Base-by-base conservation (phyloP, 2,888 invertebrate species). In the Tuta absoluta region DNA sequence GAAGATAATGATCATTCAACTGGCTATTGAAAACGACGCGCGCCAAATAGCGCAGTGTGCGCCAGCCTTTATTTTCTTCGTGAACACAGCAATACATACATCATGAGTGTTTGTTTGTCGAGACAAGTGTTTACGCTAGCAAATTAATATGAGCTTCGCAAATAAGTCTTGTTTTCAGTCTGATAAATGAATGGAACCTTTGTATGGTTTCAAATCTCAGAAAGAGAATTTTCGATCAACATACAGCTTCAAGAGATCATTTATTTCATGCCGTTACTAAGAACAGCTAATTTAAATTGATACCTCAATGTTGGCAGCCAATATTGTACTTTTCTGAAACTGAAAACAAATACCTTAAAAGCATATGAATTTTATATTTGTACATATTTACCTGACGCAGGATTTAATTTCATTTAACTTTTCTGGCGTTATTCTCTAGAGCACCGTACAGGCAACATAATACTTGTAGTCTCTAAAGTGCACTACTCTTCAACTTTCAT, bases 121-220 rank as follows among this genome's bases (percentile, higher is more conserved):
- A 41, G 41, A 41, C 41, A 41, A 41, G 41, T 41, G 41, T 41
- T 41, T 41, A 41, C 41, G 12, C n/a, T 41, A 41, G 41, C 41
- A 41, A 41, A 41, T 41, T 12, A 41, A 41, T 41, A 41, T 41
- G 41, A 14, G n/a, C 41, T 41, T 14, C 14, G 14, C n/a, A 41
- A 38, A 41, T 41, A 41, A 12, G 14, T 41, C 12, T 33, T 33
- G 33, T 33, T 4, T 33, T 33, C 7, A 33, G 33, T 33, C 33
- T 33, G 33, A 7, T 33, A 33, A 8, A 7, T 33, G 33, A 33
- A 33, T 33, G 33, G 33, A 33, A 8, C 1, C 8, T 7, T 33
- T 33, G 28, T 28, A 5, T 28, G 28, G 2, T 8, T 33, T 33
- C 33, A 10, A 33, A 33, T 4, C 8, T 33, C 8, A 33, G 33